phyloP scores from a whole-genome alignment of 1,140 invertebrate species.

The Pseudoatta argentina region DNA sequence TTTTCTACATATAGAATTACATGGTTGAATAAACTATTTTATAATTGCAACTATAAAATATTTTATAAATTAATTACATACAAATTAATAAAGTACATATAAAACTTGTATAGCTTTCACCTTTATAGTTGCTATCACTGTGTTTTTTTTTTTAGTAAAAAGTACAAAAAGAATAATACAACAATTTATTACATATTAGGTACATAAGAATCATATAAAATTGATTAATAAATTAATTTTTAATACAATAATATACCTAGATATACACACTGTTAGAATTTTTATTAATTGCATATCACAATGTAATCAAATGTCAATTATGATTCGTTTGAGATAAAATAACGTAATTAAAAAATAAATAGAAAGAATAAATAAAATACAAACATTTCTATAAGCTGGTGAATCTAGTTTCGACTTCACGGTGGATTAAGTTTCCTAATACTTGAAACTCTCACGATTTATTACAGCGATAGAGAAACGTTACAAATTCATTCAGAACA shows the following conservation, averaged over 20 bases:
- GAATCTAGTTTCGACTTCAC: constrained; percentile 24
- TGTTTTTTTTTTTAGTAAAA: too few species aligned
- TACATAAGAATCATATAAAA: background rate
- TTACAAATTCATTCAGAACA: constrained; percentile 10
- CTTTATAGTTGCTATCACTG: too few species aligned
- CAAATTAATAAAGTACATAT: too few species aligned
- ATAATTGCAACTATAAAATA: too few species aligned
- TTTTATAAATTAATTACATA: too few species aligned
- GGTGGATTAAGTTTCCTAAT: constrained; percentile 27
- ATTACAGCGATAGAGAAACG: background rate
- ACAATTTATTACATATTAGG: background rate
- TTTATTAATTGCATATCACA: background rate
- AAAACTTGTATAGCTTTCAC: too few species aligned
- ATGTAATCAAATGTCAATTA: background rate
- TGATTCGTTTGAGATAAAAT: background rate
- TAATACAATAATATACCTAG: background rate
- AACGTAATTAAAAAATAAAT: background rate
- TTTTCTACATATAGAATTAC: too few species aligned
- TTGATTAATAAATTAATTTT: constrained; percentile 16
- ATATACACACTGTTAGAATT: background rate
- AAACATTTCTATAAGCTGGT: background rate
- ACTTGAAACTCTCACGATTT: constrained; percentile 24
- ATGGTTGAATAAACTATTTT: too few species aligned
- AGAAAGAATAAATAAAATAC: background rate
- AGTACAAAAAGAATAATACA: background rate